phyloP scores from a whole-genome alignment of 2,888 invertebrate species.

The Lycophotia porphyrea region DNA sequence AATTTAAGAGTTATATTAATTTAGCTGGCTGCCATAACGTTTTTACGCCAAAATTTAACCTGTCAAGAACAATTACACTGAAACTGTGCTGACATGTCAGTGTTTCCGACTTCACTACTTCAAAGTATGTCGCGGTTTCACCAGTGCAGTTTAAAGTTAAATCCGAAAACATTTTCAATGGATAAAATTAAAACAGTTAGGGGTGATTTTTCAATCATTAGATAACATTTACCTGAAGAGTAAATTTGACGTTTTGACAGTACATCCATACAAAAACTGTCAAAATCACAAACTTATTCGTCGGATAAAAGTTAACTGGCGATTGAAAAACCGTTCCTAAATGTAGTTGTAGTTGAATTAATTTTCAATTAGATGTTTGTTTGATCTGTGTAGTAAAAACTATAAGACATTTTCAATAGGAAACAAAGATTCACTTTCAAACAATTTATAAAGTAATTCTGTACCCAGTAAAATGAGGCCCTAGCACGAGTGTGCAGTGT shows the following conservation, averaged over 20 bases:
- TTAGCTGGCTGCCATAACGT: conserved; percentile 56
- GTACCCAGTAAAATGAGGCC: background rate
- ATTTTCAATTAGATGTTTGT: background rate
- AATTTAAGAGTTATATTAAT: conserved; percentile 25
- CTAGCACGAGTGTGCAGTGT: too few species aligned
- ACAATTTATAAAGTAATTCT: background rate
- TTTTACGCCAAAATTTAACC: conserved; percentile 67
- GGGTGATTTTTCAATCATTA: too few species aligned
- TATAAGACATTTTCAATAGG: background rate
- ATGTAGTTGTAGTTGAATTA: too few species aligned
- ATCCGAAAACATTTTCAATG: background rate
- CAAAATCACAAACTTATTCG: too few species aligned
- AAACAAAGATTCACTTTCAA: background rate
- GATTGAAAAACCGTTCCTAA: too few species aligned
- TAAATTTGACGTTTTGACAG: too few species aligned
- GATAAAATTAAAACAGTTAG: background rate
- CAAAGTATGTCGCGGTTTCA: conserved; percentile 30
- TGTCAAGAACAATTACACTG: conserved; percentile 67
- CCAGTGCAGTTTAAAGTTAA: background rate
- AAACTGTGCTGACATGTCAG: conserved; percentile 60
- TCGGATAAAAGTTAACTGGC: too few species aligned
- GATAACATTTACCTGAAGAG: too few species aligned
- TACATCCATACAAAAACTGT: too few species aligned
- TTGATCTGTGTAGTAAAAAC: background rate
- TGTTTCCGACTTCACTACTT: conserved; percentile 51